phyloP scores from a whole-genome alignment of 2,113 vertebrate species.

The Apteryx mantelli region DNA sequence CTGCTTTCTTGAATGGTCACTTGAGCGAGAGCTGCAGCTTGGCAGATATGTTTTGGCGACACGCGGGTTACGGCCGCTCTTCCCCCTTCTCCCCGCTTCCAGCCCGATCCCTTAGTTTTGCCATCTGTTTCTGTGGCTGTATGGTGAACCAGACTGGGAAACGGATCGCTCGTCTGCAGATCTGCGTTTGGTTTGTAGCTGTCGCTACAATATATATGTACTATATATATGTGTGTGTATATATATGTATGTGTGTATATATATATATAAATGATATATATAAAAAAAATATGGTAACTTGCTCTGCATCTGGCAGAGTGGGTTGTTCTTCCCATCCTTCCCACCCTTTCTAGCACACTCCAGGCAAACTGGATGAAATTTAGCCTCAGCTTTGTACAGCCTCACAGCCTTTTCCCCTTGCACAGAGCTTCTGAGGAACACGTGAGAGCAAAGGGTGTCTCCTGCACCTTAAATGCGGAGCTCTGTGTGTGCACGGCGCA shows the following conservation, averaged over 20 bases:
- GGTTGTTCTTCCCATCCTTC: not conserved
- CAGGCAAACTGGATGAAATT: not conserved
- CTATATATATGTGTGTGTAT: not conserved
- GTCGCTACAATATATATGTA: not conserved
- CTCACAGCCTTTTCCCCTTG: not conserved
- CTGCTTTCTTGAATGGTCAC: not conserved
- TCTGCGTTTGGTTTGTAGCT: slow-evolving; percentile 6
- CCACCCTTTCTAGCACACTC: not conserved
- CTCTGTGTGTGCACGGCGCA: not conserved
- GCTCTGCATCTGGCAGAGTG: not conserved
- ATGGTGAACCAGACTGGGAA: slow-evolving; percentile 8
- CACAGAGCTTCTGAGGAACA: not conserved
- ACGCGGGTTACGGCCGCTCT: slow-evolving; percentile 21
- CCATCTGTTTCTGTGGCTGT: slow-evolving; percentile 35
- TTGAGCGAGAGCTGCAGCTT: not conserved
- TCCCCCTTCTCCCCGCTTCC: not conserved
- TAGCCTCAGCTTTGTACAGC: not conserved
- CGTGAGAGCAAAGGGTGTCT: not conserved
- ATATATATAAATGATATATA: too few relatives aligned
- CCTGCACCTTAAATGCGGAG: not conserved
- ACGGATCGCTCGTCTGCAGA: slow-evolving; percentile 18
- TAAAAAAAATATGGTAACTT: not conserved
- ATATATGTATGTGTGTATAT: not conserved
- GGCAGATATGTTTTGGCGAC: slow-evolving; percentile 29
- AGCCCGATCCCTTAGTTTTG: slow-evolving; percentile 27